Evolutionary conservation across 2,888 invertebrate species (phyloP), one percentile per base, ranked within the genome.

Genomic region (Chydorus sphaericus): DNA sequence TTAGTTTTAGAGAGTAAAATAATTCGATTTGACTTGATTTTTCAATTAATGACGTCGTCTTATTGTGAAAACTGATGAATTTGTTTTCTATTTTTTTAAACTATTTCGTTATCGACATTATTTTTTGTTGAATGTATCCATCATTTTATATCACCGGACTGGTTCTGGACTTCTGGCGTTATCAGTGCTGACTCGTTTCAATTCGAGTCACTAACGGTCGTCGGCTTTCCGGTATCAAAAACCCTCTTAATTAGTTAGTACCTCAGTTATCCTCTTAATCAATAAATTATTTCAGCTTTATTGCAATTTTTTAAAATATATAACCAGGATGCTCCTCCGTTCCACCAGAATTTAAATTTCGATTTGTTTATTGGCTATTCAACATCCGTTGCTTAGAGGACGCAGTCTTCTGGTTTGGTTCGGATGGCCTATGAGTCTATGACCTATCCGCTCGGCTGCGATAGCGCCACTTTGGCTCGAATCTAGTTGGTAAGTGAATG

Each of bases 381-480:
- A 11, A 31, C 52, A 11, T 31, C 52, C 11, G 23, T 52, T 11
- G 26, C 36, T 11, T 37, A 33, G 16, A 37, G 36, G 4, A 33
- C 33, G 52, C 52, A 52, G 18, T 33, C 33, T 23, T 33, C 52
- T 1, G 52, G 52, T 14, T 23, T 44, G 26, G 44, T 28, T 23
- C 52, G 52, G 14, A 20, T 52, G 1, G 31, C 52, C 4, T n/a
- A n/a, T n/a, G n/a, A n/a, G n/a, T n/a, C n/a, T n/a, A n/a, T n/a
- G n/a, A n/a, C n/a, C n/a, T 52, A 52, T 26, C 52, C 31, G 36
- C 52, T 52, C 4, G 33, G 36, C 37, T 52, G 52, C 36, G 31
- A 52, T 23, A 36, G 52, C 23, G 52, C 52, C 10, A 37, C 18
- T 10, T 33, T 37, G 7, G 18, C 36, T 6, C 36, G 33, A 14